Conservation (phyloP, 2,113 vertebrate species). For the Alces alces region DNA sequence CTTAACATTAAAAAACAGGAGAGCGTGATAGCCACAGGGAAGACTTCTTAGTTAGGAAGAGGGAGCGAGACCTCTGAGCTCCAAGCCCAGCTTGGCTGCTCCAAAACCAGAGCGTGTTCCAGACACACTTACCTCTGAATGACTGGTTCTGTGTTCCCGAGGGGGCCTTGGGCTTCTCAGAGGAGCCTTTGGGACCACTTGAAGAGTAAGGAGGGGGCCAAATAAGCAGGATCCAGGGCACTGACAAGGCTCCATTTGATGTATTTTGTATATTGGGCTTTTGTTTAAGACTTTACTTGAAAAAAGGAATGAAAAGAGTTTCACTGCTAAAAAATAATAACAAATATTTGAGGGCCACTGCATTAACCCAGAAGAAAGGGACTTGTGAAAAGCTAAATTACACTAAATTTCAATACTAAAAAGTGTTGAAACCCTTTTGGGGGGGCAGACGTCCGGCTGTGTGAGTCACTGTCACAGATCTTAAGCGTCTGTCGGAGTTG, state of each 20-base stretch:
- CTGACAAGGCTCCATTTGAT: neutral
- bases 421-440: neutral
- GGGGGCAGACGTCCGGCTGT: neutral
- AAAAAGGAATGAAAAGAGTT: neutral
- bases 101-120: neutral
- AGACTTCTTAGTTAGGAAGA: neutral
- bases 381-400: neutral
- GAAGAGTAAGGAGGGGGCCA: neutral
- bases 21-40: accelerated
- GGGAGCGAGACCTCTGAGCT: neutral
- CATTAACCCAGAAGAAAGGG: neutral
- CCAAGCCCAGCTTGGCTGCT: too few relatives aligned
- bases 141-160: neutral
- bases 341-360: neutral
- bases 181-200: neutral
- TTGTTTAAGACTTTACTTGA: neutral
- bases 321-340: neutral
- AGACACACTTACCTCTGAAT: neutral
- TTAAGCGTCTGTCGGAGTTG: neutral
- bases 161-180: neutral
- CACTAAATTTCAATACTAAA: neutral
- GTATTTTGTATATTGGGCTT: neutral
- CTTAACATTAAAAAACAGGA: neutral
- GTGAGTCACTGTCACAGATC: neutral
- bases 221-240: neutral